Percentiles rank a stretch among this genome's conserved stretches.
phyloP scores from a whole-genome alignment of 1,140 invertebrate genomes.

The Rhopalosiphum maidis region DNA sequence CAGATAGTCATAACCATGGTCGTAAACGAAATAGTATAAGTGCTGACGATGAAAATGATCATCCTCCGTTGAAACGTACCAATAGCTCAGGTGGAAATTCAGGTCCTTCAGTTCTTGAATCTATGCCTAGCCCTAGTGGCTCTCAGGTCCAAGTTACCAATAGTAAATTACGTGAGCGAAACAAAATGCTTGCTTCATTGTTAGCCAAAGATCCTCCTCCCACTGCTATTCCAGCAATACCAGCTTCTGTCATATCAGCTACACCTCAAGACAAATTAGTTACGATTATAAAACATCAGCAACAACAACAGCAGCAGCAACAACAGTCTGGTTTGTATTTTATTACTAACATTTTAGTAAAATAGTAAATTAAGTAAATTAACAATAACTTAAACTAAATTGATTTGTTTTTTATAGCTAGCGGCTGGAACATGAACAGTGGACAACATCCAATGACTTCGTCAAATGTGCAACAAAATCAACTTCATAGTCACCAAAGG shows the following conservation, averaged over 20 bases:
- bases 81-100: not conserved
- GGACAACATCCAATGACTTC: conserved; percentile 24
- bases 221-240: conserved; percentile 71
- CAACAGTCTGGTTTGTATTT: conserved; percentile 61
- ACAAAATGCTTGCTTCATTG: conserved; percentile 85
- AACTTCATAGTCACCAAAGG: not conserved
- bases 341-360: not conserved
- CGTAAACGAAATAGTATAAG: conserved; percentile 76
- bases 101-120: conserved; percentile 9
- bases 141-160: conserved; percentile 63
- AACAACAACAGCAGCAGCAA: conserved; percentile 60
- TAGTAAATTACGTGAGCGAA: conserved; percentile 79
- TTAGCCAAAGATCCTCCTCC: conserved; percentile 78
- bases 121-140: conserved; percentile 52
- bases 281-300: conserved; percentile 50
- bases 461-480: not conserved
- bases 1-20: conserved; percentile 62
- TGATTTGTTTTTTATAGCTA: not conserved
- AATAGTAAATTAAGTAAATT: not conserved
- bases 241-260: conserved; percentile 71
- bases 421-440: conserved; percentile 17
- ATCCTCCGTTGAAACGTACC: conserved; percentile 33
- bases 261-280: conserved; percentile 71
- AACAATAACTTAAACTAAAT: not conserved
- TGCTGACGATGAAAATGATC: conserved; percentile 66